These are phyloP conservation scores for Turritopsis dohrnii DNA, from an alignment of 30 jellyfish, hydroid and myxozoan species.

Conservation along the genomic window DNA sequence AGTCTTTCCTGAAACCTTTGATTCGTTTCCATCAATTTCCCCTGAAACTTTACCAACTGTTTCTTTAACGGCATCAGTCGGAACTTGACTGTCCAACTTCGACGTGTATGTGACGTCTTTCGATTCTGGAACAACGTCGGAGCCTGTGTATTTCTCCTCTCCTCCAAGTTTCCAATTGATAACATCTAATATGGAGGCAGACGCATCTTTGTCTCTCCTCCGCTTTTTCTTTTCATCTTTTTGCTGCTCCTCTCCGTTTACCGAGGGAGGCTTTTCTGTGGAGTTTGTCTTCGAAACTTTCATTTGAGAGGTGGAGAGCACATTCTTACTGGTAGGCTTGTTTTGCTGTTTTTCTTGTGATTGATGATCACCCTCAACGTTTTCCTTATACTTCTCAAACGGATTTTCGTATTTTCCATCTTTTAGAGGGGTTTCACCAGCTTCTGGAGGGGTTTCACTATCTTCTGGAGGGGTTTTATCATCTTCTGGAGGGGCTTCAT, in stretches of 20 bases:
- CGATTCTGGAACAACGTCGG: neutral
- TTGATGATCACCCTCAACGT: neutral
- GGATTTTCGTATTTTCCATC: neutral
- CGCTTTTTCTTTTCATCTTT: neutral
- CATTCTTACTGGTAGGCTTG: neutral
- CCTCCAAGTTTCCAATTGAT: neutral
- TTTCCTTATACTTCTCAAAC: neutral
- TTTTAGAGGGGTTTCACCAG: neutral
- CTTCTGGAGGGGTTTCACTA: neutral
- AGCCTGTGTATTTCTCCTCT: neutral
- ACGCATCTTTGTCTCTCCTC: neutral
- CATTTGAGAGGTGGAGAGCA: neutral
- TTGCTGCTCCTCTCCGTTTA: neutral
- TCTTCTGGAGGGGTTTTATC: neutral
- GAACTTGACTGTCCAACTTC: neutral
- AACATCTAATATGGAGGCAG: neutral
- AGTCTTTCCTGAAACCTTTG: neutral
- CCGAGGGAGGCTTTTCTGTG: neutral
- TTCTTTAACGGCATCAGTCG: neutral
- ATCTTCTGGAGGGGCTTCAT: neutral
- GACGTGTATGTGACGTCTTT: neutral
- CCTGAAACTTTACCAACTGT: neutral
- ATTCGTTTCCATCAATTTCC: neutral
- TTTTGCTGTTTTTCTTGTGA: neutral
- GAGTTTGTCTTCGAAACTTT: neutral